Conservation (phyloP, 30 jellyfish, hydroid and myxozoan genomes). For the Hydra vulgaris region DNA sequence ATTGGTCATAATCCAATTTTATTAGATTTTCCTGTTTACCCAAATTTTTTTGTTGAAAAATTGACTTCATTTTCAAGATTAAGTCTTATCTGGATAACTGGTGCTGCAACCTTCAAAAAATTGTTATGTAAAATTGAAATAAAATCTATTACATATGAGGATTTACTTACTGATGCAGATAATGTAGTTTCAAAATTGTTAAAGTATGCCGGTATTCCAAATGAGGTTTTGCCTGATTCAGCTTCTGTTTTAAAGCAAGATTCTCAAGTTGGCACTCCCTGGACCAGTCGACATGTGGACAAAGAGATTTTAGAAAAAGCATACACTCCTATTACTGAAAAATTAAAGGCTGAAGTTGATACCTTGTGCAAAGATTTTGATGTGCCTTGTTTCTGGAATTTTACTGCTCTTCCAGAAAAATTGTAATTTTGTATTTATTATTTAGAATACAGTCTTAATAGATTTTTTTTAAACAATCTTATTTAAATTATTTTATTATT, state of each 20-base stretch:
- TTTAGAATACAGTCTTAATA: neutral
- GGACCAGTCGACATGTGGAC: conserved; percentile 2
- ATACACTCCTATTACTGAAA: conserved; percentile 1
- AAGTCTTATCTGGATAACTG: conserved; percentile 18
- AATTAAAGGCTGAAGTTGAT: conserved; percentile 11
- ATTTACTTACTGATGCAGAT: conserved; percentile 13
- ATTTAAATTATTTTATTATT: no score
- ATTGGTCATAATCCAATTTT: conserved; percentile 8
- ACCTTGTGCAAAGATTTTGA: conserved; percentile 10
- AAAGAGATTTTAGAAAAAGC: conserved; percentile 1
- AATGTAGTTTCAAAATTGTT: neutral
- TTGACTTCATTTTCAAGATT: neutral
- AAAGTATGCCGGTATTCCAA: neutral
- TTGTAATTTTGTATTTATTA: neutral
- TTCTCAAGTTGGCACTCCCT: conserved; percentile 21
- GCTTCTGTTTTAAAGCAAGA: neutral
- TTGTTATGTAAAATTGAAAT: neutral
- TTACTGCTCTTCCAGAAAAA: neutral
- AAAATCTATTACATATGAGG: conserved; percentile 19
- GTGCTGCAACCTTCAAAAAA: conserved; percentile 8
- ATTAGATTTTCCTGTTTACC: neutral
- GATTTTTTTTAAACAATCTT: neutral
- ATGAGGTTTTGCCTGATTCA: conserved; percentile 10
- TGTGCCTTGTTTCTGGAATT: conserved; percentile 29
- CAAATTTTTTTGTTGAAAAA: neutral